A percentile compares a stretch with the other conserved stretches of the same genome.
Conservation (phyloP, 1,140 invertebrate genomes). For the Drosophila parabipectinata region DNA sequence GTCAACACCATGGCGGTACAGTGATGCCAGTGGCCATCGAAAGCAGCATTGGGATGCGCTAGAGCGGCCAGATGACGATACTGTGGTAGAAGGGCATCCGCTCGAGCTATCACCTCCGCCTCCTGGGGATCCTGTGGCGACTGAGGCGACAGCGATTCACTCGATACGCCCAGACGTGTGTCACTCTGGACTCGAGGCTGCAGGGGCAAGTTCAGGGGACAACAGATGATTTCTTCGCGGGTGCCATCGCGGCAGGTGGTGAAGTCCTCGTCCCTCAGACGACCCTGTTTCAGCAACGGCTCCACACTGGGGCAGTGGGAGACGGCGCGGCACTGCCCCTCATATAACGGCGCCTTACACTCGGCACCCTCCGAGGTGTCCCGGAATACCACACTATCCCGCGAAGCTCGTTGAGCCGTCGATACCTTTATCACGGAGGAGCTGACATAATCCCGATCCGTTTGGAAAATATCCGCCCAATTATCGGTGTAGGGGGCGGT, state of each 20-base stretch:
- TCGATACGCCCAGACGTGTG: background rate
- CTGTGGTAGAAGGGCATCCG: slow-evolving; percentile 29
- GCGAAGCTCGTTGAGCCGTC: background rate
- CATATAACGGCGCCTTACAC: slow-evolving; percentile 57
- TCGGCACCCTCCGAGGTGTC: slow-evolving; percentile 1
- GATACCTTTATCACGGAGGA: background rate
- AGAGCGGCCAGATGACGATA: slow-evolving; percentile 56
- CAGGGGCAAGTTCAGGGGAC: slow-evolving; percentile 48
- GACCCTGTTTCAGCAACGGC: slow-evolving; percentile 38
- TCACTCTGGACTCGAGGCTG: slow-evolving; percentile 36
- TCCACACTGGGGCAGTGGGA: slow-evolving; percentile 53
- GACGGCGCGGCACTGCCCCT: slow-evolving; percentile 41
- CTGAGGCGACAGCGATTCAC: background rate
- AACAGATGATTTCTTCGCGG: slow-evolving; percentile 66
- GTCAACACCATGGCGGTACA: slow-evolving; percentile 56
- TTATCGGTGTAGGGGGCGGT: slow-evolving; percentile 15
- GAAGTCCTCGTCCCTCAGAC: slow-evolving; percentile 55
- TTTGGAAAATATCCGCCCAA: slow-evolving; percentile 54
- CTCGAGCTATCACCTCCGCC: slow-evolving; percentile 12
- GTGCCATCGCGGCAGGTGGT: slow-evolving; percentile 47
- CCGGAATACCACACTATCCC: slow-evolving; percentile 8
- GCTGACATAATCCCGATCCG: slow-evolving; percentile 41
- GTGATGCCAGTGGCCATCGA: slow-evolving; percentile 60
- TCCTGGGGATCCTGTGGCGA: slow-evolving; percentile 9
- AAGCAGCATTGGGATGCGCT: slow-evolving; percentile 63